Base-by-base conservation (phyloP, 1,140 invertebrate species). In the Drosophila triauraria region DNA sequence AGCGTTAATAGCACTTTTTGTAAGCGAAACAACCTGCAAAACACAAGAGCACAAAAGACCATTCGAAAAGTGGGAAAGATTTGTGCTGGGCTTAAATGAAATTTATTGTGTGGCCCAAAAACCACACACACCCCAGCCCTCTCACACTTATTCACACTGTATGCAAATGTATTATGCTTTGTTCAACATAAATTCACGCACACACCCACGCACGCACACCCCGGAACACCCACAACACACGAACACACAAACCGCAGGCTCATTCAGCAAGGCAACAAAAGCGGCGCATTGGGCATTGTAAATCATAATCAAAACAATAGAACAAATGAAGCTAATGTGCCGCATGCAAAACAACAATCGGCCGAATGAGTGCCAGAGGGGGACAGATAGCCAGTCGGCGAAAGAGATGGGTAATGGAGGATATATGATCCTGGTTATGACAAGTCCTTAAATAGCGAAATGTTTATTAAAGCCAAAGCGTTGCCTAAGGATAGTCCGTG, bases 221-320 rank as follows among this genome's bases (percentile, higher is more conserved):
- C 6, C 23, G 7, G 5, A 25, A 58, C 32, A 42, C 35, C 57
- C 35, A 43, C 57, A 60, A 53, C 35, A 43, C 57, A 60, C 48
- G 61, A 54, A 48, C 46, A 64, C 57, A 60, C 30, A 56, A 54
- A 62, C 74, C 71, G 46, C 81, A 84, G 72, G 77, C 84, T 67
- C 79, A 82, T 85, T 85, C 75, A 81, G 78, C 76, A 80, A 56
- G 64, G 78, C 69, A 77, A 90, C 84, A 88, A 90, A 88, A 90
- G 85, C 81, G 63, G 67, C 68, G 81, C 85, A 90, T 59, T 82
- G 85, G 82, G 85, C 81, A 90, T 90, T 88, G 85, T 88, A 88
- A 88, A 88, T 88, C 85, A 90, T 86, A 90, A 91, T 90, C 85
- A 90, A 90, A 90, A 90, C 85, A 90, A 90, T 90, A 90, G 85